A percentile compares a stretch with the other conserved stretches of the same genome.
Evolutionary conservation across 2,797 vertebrate genomes (phyloP).

Genomic region (Hirundo rustica): DNA sequence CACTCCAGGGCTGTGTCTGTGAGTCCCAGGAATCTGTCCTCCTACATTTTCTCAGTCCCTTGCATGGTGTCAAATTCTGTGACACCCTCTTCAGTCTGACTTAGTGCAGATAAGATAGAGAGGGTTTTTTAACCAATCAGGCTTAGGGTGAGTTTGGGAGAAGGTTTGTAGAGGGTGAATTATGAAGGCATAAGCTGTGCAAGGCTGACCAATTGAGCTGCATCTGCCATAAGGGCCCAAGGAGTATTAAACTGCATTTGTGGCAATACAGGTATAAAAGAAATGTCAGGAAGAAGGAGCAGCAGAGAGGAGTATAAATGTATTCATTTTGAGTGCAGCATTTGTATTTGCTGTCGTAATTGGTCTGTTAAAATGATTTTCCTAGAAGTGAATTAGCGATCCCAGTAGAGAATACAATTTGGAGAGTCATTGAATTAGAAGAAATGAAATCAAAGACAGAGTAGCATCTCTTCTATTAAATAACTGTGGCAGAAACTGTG

Average conservation of each 20-base stretch:
- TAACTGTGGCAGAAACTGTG: neutral
- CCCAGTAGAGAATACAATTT: neutral
- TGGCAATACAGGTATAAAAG: neutral
- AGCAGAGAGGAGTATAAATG: neutral
- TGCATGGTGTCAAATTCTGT: neutral
- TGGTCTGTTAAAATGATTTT: neutral
- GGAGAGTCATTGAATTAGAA: constrained; percentile 16
- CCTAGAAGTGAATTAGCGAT: neutral
- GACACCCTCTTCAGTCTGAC: neutral
- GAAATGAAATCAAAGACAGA: neutral
- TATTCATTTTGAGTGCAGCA: neutral
- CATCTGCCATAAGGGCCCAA: neutral
- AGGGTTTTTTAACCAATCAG: neutral
- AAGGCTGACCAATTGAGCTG: neutral
- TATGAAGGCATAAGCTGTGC: neutral
- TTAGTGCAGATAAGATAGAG: neutral
- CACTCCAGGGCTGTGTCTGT: neutral
- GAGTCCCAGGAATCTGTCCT: neutral
- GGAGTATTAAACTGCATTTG: neutral
- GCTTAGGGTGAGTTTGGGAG: neutral
- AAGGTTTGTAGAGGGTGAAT: neutral
- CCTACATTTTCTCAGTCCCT: neutral
- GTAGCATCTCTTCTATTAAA: neutral
- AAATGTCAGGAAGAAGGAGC: neutral
- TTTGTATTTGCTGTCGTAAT: neutral